Base-by-base conservation (phyloP, 2,797 vertebrate species). In the Sebastes hubbsi region DNA sequence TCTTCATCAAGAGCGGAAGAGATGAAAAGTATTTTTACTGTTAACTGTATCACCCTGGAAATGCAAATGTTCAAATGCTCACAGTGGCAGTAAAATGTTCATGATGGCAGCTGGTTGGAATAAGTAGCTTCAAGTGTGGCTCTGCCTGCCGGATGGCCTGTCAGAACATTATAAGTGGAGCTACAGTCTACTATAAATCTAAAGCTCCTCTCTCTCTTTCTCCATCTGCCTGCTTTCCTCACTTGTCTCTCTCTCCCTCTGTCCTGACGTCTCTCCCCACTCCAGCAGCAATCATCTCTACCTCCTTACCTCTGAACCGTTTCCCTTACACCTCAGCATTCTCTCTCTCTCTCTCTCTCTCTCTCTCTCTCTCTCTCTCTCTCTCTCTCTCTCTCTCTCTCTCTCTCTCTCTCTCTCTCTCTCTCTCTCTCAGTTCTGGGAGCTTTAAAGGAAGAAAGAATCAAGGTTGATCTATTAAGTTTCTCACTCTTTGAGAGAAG, bases 401-500 rank as follows among this genome's bases (percentile, higher is more conserved):
- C 27, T 29, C 27, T 29, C 24, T 25, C 25, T 25, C 25, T 25
- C 25, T 38, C 42, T 46, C 46, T 20, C 46, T n/a, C 42, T 8
- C 63, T 22, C 22, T n/a, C 64, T 76, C 55, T 87, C 77, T 84
- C 49, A 27, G 52, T 56, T 87, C 22, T 75, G 34, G 69, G 68
- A 86, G 84, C 65, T 73, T 68, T 59, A 58, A 78, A 58, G 56
- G 61, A 32, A 34, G 69, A 76, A 75, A 65, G 80, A 79, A 64
- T 75, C 58, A 25, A 55, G 34, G 66, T 63, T 80, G 82, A 92
- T 91, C 85, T 76, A 92, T 93, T 85, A 88, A 75, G 82, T 86
- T 88, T 84, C 69, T 87, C 76, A 91, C 89, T 90, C 78, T 87
- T 82, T 77, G 80, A 83, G 86, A 83, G 79, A 78, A 86, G 89